These are phyloP conservation scores for Bibio marci DNA, from an alignment of 2,888 invertebrate genomes.

Conservation along the genomic window DNA sequence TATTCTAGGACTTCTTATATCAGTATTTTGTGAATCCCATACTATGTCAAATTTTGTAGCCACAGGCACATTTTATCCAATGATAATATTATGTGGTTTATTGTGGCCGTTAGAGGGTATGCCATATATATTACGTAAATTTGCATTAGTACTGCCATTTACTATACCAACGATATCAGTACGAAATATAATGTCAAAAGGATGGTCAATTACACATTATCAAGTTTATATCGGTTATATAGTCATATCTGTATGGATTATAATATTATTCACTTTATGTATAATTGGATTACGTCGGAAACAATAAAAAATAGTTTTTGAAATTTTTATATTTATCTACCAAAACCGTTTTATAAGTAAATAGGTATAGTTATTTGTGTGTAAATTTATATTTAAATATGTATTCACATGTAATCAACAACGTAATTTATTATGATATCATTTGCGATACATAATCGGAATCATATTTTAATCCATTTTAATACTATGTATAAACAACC, in stretches of 20 bases:
- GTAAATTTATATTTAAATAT: too few species aligned
- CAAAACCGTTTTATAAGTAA: too few species aligned
- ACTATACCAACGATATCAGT: slow-evolving; percentile 63
- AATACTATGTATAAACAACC: too few species aligned
- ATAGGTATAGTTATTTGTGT: too few species aligned
- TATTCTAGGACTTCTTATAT: slow-evolving; percentile 54
- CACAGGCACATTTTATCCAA: slow-evolving; percentile 79
- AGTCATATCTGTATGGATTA: slow-evolving; percentile 46
- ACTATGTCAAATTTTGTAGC: slow-evolving; percentile 69
- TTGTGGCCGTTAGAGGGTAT: slow-evolving; percentile 54
- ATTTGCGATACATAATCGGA: too few species aligned
- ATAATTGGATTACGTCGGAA: slow-evolving; percentile 33
- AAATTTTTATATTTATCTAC: too few species aligned
- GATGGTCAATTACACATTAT: slow-evolving; percentile 46
- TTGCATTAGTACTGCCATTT: slow-evolving; percentile 56
- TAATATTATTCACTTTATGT: slow-evolving; percentile 37
- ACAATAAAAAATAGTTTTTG: slow-evolving; percentile 21
- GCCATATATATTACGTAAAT: slow-evolving; percentile 38
- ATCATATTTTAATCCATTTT: too few species aligned
- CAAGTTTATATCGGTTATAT: slow-evolving; percentile 60
- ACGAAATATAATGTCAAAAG: slow-evolving; percentile 58
- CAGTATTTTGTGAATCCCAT: slow-evolving; percentile 60
- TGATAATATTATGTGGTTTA: slow-evolving; percentile 67
- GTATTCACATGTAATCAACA: too few species aligned
- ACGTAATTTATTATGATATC: too few species aligned